Evolutionary conservation across 2,888 invertebrate species (phyloP).

Genomic region (Drosophila differens): DNA sequence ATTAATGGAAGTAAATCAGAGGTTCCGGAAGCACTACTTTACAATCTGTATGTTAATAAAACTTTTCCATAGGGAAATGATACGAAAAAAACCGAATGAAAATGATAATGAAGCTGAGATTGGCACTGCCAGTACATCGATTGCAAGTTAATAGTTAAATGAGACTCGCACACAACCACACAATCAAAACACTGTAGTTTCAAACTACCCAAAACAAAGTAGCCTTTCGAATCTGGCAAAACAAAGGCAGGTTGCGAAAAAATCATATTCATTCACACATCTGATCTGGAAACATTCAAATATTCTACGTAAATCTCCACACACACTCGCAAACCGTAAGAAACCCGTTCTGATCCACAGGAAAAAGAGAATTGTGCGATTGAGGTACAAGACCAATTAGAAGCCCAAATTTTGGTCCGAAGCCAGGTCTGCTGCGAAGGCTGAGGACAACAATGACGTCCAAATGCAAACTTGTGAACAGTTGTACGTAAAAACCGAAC

Average conservation of each 20-base stretch:
- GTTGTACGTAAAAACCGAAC: too few species aligned
- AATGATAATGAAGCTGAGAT: not conserved
- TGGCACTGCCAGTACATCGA: too few species aligned
- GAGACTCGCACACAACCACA: not conserved
- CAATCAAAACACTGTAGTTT: not conserved
- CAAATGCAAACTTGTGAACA: too few species aligned
- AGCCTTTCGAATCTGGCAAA: not conserved
- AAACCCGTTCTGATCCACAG: too few species aligned
- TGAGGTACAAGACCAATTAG: too few species aligned
- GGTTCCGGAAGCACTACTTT: conserved; percentile 29
- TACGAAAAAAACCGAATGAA: too few species aligned
- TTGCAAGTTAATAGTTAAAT: not conserved
- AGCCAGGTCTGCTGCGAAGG: too few species aligned
- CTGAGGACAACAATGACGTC: too few species aligned
- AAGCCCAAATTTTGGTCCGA: too few species aligned
- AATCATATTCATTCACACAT: not conserved
- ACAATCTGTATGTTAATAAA: conserved; percentile 34
- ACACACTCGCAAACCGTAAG: too few species aligned
- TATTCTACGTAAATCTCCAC: not conserved
- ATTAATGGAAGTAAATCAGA: conserved; percentile 46
- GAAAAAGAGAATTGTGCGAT: too few species aligned
- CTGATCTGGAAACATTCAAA: not conserved
- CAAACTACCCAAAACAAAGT: not conserved
- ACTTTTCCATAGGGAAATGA: not conserved
- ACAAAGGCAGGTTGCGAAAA: not conserved